Percentiles rank a stretch among this genome's conserved stretches.
These are phyloP conservation scores for Physeter macrocephalus DNA, from an alignment of 2,113 vertebrate species.

Conservation along the genomic window DNA sequence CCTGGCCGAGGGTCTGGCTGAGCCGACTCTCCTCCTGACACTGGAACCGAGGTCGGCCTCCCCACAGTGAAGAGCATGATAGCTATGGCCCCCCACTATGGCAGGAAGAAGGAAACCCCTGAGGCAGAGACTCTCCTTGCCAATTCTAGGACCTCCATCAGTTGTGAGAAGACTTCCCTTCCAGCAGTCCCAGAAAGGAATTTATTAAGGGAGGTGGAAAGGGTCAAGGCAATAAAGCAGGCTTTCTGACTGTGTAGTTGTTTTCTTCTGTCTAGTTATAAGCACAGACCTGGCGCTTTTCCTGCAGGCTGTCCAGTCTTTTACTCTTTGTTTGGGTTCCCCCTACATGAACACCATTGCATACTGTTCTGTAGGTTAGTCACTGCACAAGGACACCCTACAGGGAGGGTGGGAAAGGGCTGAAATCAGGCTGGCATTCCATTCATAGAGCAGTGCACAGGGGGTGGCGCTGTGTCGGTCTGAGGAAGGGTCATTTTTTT, in stretches of 20 bases:
- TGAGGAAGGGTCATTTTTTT: not conserved
- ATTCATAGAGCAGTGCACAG: fast-evolving
- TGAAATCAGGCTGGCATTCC: not conserved
- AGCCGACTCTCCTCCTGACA: not conserved
- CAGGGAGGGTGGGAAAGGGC: not conserved
- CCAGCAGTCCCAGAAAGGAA: not conserved
- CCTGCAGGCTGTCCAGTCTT: not conserved
- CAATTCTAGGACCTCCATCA: not conserved
- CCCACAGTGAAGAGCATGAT: not conserved
- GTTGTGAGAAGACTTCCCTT: not conserved
- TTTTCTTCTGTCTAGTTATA: not conserved
- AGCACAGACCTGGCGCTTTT: not conserved
- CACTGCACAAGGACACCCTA: too few relatives aligned
- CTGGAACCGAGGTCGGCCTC: not conserved
- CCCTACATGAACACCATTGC: too few relatives aligned
- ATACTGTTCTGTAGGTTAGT: not conserved
- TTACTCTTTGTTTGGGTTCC: not conserved
- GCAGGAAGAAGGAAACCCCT: not conserved
- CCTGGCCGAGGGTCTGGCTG: not conserved
- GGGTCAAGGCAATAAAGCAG: not conserved
- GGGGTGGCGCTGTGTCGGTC: not conserved
- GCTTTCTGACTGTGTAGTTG: not conserved
- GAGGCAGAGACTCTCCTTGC: not conserved
- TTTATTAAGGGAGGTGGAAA: not conserved
- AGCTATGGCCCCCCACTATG: too few relatives aligned